These are phyloP conservation scores for Lasioglossum zephyrum DNA, from an alignment of 2,888 invertebrate species.

Conservation along the genomic window DNA sequence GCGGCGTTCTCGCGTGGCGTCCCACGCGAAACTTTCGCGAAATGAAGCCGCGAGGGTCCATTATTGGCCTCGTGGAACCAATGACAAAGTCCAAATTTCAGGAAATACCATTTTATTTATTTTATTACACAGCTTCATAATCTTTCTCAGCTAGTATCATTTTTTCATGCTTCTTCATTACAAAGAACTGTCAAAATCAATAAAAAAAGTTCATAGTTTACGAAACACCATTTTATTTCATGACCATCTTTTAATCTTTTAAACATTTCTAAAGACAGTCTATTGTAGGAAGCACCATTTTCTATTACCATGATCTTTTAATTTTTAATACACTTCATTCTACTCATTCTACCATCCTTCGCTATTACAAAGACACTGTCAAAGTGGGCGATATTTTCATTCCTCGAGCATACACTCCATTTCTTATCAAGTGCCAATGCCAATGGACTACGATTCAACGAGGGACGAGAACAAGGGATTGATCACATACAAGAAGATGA, in stretches of 20 bases:
- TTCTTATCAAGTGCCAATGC: constrained; percentile 66
- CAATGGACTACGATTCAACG: constrained; percentile 71
- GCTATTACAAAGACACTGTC: not conserved
- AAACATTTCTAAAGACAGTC: not conserved
- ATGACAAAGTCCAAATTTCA: not conserved
- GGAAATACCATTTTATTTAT: not conserved
- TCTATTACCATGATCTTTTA: no score
- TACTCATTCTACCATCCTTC: no score
- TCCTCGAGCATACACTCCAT: not conserved
- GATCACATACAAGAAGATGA: constrained; percentile 74
- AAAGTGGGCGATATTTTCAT: not conserved
- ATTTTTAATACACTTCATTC: not conserved
- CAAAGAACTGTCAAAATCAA: not conserved
- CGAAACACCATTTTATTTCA: not conserved
- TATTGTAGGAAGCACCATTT: no score
- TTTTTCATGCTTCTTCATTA: no score
- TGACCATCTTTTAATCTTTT: not conserved
- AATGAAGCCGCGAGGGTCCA: not conserved
- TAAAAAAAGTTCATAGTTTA: not conserved
- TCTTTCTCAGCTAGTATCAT: no score
- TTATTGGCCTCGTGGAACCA: not conserved
- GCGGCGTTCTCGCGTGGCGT: not conserved
- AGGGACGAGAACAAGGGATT: constrained; percentile 74
- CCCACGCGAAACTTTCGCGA: not conserved
- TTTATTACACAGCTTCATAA: no score